phyloP scores from a whole-genome alignment of 2,797 vertebrate genomes.

The Tiaroga cobitis region DNA sequence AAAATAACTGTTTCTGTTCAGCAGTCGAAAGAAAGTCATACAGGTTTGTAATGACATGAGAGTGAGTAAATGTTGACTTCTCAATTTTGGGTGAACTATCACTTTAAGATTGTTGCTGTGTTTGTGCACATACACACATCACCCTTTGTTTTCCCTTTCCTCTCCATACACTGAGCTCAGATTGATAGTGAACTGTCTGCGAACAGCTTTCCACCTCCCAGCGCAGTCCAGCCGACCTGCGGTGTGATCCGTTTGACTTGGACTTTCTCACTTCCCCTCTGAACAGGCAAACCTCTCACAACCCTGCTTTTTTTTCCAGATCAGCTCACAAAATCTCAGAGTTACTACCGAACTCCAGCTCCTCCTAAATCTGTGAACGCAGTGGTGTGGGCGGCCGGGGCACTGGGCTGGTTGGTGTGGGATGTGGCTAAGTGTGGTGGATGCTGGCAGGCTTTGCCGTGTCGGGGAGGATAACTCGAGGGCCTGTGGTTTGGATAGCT shows the following conservation, averaged over 20 bases:
- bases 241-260: constrained; percentile 49
- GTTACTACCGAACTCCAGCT: not conserved
- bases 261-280: constrained; percentile 36
- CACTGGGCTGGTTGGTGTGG: constrained; percentile 32
- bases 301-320: not conserved
- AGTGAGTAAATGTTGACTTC: not conserved
- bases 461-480: constrained; percentile 43
- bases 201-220: constrained; percentile 28
- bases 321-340: not conserved
- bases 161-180: not conserved
- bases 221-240: constrained; percentile 10
- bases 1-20: not conserved
- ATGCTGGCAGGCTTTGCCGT: constrained; percentile 40
- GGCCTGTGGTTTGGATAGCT: constrained; percentile 52
- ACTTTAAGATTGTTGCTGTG: not conserved
- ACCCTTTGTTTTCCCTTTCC: not conserved
- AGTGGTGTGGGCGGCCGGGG: constrained; percentile 25
- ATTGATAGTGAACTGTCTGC: constrained; percentile 8
- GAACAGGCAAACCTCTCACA: constrained; percentile 27
- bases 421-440: constrained; percentile 52
- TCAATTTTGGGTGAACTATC: not conserved
- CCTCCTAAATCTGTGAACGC: constrained; percentile 5
- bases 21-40: not conserved
- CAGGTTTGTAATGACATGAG: not conserved
- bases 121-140: constrained; percentile 22